These are phyloP conservation scores for Aurelia aurita DNA, from an alignment of 30 jellyfish, hydroid and myxozoan species.

Conservation along the genomic window DNA sequence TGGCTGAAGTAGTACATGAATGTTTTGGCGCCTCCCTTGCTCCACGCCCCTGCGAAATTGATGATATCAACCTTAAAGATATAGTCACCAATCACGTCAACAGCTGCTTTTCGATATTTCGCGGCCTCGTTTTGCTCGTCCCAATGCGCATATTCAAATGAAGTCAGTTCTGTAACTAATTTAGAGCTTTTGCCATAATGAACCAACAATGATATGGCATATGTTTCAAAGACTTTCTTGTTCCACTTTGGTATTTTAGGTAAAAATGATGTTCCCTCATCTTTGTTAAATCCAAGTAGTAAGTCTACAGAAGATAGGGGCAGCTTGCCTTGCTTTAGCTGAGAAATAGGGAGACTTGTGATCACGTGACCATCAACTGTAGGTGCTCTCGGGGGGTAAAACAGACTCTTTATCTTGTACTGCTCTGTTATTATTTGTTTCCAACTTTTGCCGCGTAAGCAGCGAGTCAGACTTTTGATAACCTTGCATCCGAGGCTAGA, in stretches of 20 bases:
- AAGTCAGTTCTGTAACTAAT: conserved; percentile 2
- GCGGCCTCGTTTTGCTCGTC: neutral
- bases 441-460: conserved; percentile 6
- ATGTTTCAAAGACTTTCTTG: no score
- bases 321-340: conserved; percentile 3
- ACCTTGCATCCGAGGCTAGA: conserved; percentile 6
- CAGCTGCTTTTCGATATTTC: neutral
- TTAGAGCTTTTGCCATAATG: neutral
- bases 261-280: conserved; percentile 35
- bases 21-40: conserved; percentile 9
- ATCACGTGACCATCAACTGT: conserved; percentile 24
- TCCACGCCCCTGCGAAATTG: conserved; percentile 14
- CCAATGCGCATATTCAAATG: conserved; percentile 19
- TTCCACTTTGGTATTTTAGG: neutral
- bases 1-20: conserved; percentile 13
- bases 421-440: neutral
- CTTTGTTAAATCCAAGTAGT: conserved; percentile 40
- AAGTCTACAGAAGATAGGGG: conserved; percentile 14
- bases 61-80: neutral
- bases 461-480: neutral
- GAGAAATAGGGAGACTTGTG: neutral
- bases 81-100: neutral
- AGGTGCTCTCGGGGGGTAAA: neutral
- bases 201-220: no score
- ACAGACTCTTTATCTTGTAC: neutral